Conservation (phyloP, 2,113 vertebrate genomes). For the Misgurnus mizolepis region DNA sequence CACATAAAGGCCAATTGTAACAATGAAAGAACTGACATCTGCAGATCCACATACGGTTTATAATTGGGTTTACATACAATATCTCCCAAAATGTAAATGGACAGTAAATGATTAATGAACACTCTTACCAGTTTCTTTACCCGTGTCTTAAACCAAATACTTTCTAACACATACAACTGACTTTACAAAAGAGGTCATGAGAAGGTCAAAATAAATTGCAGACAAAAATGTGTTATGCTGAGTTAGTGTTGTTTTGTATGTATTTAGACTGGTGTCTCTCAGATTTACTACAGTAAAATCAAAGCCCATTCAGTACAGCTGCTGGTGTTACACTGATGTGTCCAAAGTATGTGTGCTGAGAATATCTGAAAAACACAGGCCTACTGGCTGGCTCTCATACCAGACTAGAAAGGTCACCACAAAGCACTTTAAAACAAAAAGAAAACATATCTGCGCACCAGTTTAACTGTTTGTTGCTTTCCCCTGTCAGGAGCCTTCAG, state of each 20-base stretch:
- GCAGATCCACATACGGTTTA: not conserved
- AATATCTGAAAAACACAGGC: constrained; percentile 41
- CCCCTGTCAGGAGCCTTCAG: constrained; percentile 37
- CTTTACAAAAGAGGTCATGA: not conserved
- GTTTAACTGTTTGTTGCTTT: constrained; percentile 26
- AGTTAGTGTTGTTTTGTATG: not conserved
- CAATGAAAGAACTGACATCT: not conserved
- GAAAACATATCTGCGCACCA: constrained; percentile 49
- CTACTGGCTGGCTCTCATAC: constrained; percentile 55
- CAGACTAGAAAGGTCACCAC: constrained; percentile 59
- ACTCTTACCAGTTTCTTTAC: not conserved
- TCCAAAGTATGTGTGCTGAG: constrained; percentile 13
- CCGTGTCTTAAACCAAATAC: not conserved
- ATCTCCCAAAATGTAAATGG: not conserved
- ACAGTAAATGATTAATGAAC: not conserved
- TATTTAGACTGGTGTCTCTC: constrained; percentile 5
- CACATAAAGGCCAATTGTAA: not conserved
- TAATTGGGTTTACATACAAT: not conserved
- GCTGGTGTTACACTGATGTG: constrained; percentile 48
- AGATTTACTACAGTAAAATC: constrained; percentile 15
- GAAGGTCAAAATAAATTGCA: not conserved
- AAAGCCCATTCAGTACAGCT: constrained; percentile 53
- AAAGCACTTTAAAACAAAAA: constrained; percentile 60
- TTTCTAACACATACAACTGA: not conserved
- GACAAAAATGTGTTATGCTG: not conserved